A percentile compares a stretch with the other conserved stretches of the same genome.
Evolutionary conservation across 2,888 invertebrate genomes (phyloP).

Genomic region (Sussaba pulchella): DNA sequence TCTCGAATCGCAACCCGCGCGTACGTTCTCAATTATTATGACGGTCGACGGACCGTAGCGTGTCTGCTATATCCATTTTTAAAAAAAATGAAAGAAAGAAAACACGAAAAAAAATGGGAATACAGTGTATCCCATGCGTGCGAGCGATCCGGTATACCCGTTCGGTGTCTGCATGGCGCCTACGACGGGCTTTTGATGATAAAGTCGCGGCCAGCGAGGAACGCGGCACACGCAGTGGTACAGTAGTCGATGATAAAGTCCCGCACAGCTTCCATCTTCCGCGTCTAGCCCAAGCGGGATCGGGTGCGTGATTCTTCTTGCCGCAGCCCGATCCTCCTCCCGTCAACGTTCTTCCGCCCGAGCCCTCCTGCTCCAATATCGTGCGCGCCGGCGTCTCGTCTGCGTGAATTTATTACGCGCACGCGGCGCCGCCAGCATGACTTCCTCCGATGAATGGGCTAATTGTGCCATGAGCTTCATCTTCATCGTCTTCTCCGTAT

Average conservation of each 20-base stretch:
- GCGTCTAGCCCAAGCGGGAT: slow-evolving; percentile 2
- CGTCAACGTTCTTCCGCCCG: slow-evolving; percentile 52
- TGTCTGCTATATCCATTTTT: slow-evolving; percentile 49
- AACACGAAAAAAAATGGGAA: slow-evolving; percentile 32
- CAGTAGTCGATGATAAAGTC: slow-evolving; percentile 19
- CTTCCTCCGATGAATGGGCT: slow-evolving; percentile 79
- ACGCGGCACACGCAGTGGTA: slow-evolving; percentile 12
- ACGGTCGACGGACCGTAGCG: slow-evolving; percentile 61
- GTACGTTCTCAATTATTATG: slow-evolving; percentile 63
- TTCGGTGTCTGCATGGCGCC: slow-evolving; percentile 62
- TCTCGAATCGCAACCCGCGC: slow-evolving; percentile 52
- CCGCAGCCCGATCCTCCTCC: slow-evolving; percentile 8
- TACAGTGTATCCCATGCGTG: slow-evolving; percentile 48
- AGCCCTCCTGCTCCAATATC: slow-evolving; percentile 64
- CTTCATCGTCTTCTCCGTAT: slow-evolving; percentile 52
- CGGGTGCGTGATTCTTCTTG: slow-evolving; percentile 46
- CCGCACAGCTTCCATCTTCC: slow-evolving; percentile 43
- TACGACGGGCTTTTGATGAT: slow-evolving; percentile 54
- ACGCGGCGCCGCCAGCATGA: slow-evolving; percentile 63
- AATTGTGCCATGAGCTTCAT: slow-evolving; percentile 76
- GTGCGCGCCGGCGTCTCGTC: slow-evolving; percentile 65
- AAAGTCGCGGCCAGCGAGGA: slow-evolving; percentile 23
- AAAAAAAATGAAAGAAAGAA: no score
- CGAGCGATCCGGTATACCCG: slow-evolving; percentile 37
- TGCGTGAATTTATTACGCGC: slow-evolving; percentile 71